Conservation (phyloP, 1,140 invertebrate genomes). For the Venustaconcha ellipsiformis region DNA sequence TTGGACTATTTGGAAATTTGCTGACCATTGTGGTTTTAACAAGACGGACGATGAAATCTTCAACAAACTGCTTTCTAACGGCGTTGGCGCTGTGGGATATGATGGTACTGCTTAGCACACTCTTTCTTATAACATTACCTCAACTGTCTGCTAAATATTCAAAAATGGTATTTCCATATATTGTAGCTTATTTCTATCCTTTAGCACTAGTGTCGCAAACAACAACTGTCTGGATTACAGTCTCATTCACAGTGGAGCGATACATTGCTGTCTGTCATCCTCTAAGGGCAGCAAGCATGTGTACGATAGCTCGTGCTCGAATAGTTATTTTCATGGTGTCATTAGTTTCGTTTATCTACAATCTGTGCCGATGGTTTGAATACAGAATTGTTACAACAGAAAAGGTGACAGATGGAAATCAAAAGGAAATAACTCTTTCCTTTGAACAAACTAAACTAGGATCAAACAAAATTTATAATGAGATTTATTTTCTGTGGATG, state of each 20-base stretch:
- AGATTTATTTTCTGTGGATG: conserved; percentile 91
- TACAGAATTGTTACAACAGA: conserved; percentile 55
- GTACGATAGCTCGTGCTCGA: conserved; percentile 89
- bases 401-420: conserved; percentile 17
- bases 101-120: conserved; percentile 85
- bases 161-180: conserved; percentile 80
- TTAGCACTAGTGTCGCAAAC: conserved; percentile 88
- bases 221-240: conserved; percentile 93
- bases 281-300: conserved; percentile 85
- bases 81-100: conserved; percentile 93
- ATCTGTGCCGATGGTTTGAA: conserved; percentile 79
- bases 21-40: conserved; percentile 89
- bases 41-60: conserved; percentile 92
- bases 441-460: conserved; percentile 79
- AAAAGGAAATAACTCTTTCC: conserved; percentile 65
- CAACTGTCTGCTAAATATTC: conserved; percentile 75
- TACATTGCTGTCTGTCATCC: conserved; percentile 98
- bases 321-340: conserved; percentile 87
- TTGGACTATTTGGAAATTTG: conserved; percentile 90
- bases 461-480: conserved; percentile 78
- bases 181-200: conserved; percentile 87
- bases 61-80: conserved; percentile 92
- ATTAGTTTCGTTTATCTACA: conserved; percentile 87
- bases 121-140: conserved; percentile 86
- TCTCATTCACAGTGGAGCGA: conserved; percentile 94